Percentiles rank a stretch among this genome's conserved stretches.
phyloP scores from a whole-genome alignment of 2,888 invertebrate species.

The Dermolepida albohirtum region DNA sequence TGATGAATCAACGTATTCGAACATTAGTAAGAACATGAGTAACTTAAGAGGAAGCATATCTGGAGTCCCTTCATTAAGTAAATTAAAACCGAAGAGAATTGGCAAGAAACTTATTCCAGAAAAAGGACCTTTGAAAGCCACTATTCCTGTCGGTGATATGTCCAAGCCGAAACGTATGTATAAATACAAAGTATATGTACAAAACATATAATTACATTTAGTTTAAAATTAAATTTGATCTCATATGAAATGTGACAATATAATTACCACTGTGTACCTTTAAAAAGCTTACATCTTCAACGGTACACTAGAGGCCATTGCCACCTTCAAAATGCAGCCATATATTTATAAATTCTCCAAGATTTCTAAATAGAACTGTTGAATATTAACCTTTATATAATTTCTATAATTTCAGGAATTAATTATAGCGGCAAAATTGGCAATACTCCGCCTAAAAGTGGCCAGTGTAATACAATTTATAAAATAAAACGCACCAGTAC shows the following conservation, averaged over 20 bases:
- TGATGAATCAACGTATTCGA: conserved; percentile 5
- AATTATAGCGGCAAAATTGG: conserved; percentile 11
- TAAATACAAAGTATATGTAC: no score
- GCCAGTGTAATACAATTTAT: conserved; percentile 10
- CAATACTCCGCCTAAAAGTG: conserved; percentile 31
- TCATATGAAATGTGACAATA: no score
- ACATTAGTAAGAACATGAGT: conserved; percentile 16
- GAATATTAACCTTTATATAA: no score
- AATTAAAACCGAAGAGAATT: conserved; percentile 47
- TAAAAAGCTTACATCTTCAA: no score
- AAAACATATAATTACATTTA: no score
- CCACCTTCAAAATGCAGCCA: no score
- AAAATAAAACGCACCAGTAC: conserved; percentile 47
- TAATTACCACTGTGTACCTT: no score
- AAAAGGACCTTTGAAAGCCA: conserved; percentile 50
- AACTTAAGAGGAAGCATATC: conserved; percentile 14
- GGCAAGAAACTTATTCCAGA: conserved; percentile 39
- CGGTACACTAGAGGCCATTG: no score
- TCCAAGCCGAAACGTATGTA: conserved; percentile 45
- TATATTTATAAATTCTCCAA: no score
- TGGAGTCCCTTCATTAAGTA: conserved; percentile 26
- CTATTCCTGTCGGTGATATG: conserved; percentile 50
- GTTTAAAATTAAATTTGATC: no score
- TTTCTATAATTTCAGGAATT: conserved; percentile 29
- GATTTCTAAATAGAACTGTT: no score